Evolutionary conservation across 2,888 invertebrate genomes (phyloP).

Genomic region (Ditula angustiorana): DNA sequence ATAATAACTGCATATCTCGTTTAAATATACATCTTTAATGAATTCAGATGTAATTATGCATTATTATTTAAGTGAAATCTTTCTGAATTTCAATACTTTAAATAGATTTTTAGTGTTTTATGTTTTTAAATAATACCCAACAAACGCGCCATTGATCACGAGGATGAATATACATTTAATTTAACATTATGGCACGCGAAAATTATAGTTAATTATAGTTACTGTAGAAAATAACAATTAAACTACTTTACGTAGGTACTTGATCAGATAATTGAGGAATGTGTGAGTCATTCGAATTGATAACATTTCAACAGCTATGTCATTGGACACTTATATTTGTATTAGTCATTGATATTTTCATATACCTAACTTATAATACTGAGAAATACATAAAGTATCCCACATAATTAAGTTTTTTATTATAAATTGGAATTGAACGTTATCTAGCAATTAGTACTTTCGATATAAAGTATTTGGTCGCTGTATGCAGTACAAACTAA

Average conservation of each 20-base stretch:
- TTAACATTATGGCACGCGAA: slow-evolving; percentile 37
- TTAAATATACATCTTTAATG: too few relatives aligned
- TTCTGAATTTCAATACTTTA: too few relatives aligned
- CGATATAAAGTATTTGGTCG: slow-evolving; percentile 68
- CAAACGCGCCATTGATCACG: too few relatives aligned
- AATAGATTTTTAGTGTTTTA: too few relatives aligned
- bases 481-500: slow-evolving; percentile 62
- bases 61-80: too few relatives aligned
- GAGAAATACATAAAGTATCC: neutral
- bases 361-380: neutral
- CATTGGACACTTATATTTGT: neutral
- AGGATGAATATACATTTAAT: neutral
- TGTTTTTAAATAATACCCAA: too few relatives aligned
- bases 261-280: neutral
- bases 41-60: too few relatives aligned
- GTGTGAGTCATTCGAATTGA: neutral
- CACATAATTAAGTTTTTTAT: neutral
- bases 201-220: neutral
- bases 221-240: neutral
- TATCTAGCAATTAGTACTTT: slow-evolving; percentile 30
- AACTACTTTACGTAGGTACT: slow-evolving; percentile 1
- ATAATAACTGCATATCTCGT: too few relatives aligned
- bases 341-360: neutral
- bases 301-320: neutral
- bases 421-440: neutral